Base-by-base conservation (phyloP, 2,113 vertebrate species). In the Mesoclemmys tuberculata region DNA sequence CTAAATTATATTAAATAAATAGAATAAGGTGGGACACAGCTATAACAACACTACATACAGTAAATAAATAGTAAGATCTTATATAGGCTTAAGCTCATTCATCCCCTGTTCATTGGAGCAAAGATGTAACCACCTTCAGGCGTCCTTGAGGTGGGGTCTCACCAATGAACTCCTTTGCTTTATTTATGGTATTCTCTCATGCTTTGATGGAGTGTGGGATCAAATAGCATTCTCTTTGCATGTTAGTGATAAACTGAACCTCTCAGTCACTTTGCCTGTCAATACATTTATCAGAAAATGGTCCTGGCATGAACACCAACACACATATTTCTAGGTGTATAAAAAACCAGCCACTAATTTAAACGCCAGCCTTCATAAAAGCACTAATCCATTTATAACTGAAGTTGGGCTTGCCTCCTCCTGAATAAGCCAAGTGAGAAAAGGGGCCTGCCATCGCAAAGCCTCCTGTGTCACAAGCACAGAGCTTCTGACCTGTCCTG, bases 221-320 rank as follows among this genome's bases (percentile, higher is more conserved):
- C 49, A 74, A 75, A 51, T 0, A 0, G 22, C 88, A 82, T 78
- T 81, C 61, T 35, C 80, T 49, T 52, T 49, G 26, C 2, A 22
- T 1, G 3, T 9, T 7, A 46, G 2, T 41, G 68, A 5, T 14
- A 78, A 71, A 14, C 18, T 41, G 52, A 96, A 82, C 5, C 9
- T 19, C 91, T 80, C 68, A 31, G 52, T 79, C n/a, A 14, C 58
- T 31, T 31, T 18, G 24, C 24, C 79, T 84, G 86, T 38, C 49
- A 80, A 0, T 38, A 82, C 46, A 75, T 5, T 16, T 68, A 54
- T 3, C 27, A 61, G 58, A 31, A 61, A 31, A 35, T 61, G 58
- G 29, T 61, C 58, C 56, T 58, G 55, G 27, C 29, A 58, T 31
- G 56, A 29, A 58, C 27, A 61, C 29, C 35, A 61, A 61, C 13